Evolutionary conservation across 2,113 vertebrate genomes (phyloP), one percentile per base, ranked within the genome.

Genomic region (Verasper variegatus): DNA sequence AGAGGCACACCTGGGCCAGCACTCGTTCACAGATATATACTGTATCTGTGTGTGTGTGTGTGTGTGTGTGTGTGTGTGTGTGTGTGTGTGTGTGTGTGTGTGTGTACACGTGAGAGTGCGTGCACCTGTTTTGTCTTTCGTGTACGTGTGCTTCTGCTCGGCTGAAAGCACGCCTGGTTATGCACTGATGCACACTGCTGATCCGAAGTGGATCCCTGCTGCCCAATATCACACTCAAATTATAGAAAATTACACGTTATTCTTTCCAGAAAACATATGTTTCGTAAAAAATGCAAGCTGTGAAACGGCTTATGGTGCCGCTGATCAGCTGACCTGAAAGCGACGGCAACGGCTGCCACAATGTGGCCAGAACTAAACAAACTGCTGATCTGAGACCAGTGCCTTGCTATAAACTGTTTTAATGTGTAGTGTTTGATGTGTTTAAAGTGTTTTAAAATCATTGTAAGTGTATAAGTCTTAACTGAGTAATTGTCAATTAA

Each of bases 1-100:
- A 71, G 68, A 89, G 83, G 88, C 73, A 78, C 89, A 91, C 90
- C 90, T 92, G 89, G 84, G 61, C 84, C 55, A 17, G 61, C 60
- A 70, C 77, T 74, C 57, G 68, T 78, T 82, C 85, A 79, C 82
- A 84, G 71, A 73, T 21, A 57, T 49, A 67, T 54, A 35, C 68
- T 69, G 64, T 74, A 49, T 72, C 5, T 40, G 42, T 55, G 26
- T 62, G 69, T 72, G 55, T 70, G 45, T 74, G 45, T 68, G 62
- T 75, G 67, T 55, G 59, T 78, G 42, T 51, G 47, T 42, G 4
- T 31, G 27, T 31, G 27, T 27, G 27, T 27, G 27, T 5, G 4
- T 27, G 27, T 27, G 27, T 27, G 27, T 31, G 27, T 0, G 5
- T 31, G 27, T 31, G 27, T 31, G 27, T 31, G 27, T 4, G 27